Percentiles rank a stretch among this genome's conserved stretches.
Evolutionary conservation across 2,888 invertebrate genomes (phyloP).

Genomic region (Mythimna lalbum): DNA sequence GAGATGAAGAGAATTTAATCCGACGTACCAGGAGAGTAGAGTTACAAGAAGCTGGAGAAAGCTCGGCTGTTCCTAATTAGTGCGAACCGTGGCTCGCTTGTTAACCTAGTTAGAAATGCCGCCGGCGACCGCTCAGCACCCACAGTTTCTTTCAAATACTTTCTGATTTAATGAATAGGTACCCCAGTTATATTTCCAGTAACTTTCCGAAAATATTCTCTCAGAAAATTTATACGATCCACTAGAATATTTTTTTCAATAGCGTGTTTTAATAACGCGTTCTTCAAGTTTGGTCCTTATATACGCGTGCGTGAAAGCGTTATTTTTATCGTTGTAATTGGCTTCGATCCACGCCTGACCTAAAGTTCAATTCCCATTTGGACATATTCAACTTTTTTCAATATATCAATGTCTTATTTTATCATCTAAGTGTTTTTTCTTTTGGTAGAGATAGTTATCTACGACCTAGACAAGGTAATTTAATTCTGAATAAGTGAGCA

Average conservation of each 20-base stretch:
- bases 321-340: constrained; percentile 38
- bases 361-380: constrained; percentile 40
- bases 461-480: constrained; percentile 37
- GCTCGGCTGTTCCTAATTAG: constrained; percentile 73
- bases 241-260: constrained; percentile 5
- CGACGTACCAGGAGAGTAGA: constrained; percentile 64
- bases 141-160: constrained; percentile 70
- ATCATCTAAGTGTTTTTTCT: constrained; percentile 14
- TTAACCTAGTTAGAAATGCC: constrained; percentile 77
- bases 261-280: constrained; percentile 16
- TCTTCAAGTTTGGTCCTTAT: constrained; percentile 17
- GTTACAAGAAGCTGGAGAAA: constrained; percentile 67
- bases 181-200: constrained; percentile 41
- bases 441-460: constrained; percentile 13
- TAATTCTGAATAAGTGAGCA: constrained; percentile 23
- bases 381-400: constrained; percentile 41
- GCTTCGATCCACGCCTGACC: constrained; percentile 24
- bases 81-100: constrained; percentile 71
- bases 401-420: constrained; percentile 46
- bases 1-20: constrained; percentile 50
- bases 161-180: constrained; percentile 70
- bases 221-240: constrained; percentile 12
- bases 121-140: constrained; percentile 60
- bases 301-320: constrained; percentile 34
- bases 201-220: constrained; percentile 46